Base-by-base conservation (phyloP, 1,140 invertebrate genomes). In the Littorina saxatilis region DNA sequence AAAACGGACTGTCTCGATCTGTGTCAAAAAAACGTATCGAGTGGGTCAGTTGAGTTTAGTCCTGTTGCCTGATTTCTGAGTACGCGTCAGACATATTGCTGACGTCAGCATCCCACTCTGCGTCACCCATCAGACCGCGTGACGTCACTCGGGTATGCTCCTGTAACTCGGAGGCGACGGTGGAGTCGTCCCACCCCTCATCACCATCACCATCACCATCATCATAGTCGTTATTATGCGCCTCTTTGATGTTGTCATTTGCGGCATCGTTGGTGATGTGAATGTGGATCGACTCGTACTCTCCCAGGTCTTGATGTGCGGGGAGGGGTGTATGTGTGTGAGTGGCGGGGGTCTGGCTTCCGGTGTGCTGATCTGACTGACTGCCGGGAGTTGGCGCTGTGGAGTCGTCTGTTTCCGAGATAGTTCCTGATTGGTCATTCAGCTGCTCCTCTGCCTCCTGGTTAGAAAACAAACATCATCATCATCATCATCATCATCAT, bases 91-190 rank as follows among this genome's bases (percentile, higher is more conserved):
- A 78, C 55, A 78, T 63, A 39, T 78, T 78, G 55, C 75, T 78
- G 52, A 78, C 75, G 58, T 78, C 75, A 61, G 75, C 75, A 63
- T 78, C 75, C 52, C 32, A 78, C 2, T 78, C 75, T 15, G 20
- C 52, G 11, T 78, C 75, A 32, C 20, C 55, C 20, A 23, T n/a
- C 52, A 58, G 27, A 15, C 75, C 39, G 20, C 20, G 2, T 27
- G 75, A 63, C 37, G 35, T 63, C 39, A 39, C 58, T 39, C 55
- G 17, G 37, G n/a, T 23, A 32, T 40, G 75, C 2, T 63, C 75
- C 1, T 35, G 55, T 23, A 35, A 55, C 13, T 27, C 35, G 55
- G 75, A 78, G 11, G 52, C 55, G 11, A 55, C 17, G 9, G 3
- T 61, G 3, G n/a, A 27, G 3, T 15, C 7, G 7, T 27, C 50